Base-by-base conservation (phyloP, 2,113 vertebrate species). In the Phrynosoma platyrhinos region DNA sequence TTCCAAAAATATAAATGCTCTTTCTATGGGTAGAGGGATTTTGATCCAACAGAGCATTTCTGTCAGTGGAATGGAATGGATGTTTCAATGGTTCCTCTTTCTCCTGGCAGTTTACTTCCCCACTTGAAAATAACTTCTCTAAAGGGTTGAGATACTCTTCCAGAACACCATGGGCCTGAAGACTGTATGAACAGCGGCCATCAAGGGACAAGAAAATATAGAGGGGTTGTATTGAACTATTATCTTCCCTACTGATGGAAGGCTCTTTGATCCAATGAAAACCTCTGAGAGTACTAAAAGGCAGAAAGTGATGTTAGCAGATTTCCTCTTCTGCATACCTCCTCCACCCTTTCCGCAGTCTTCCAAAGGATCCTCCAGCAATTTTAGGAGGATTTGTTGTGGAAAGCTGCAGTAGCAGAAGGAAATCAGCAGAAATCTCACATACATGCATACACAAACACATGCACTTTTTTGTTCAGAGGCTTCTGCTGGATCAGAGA, bases 121-220 rank as follows among this genome's bases (percentile, higher is more conserved):
- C 36, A 36, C 36, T 2, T 36, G 36, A 36, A 36, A 36, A 36
- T 36, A 36, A 36, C 36, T 36, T 36, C 36, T 36, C 36, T 36
- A 36, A 36, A 36, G 36, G 36, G 36, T 36, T 36, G 36, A 36
- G 36, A 36, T 36, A 36, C 2, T 36, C 36, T 2, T 36, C 36
- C 36, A 36, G 36, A 36, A 36, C 36, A 36, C 36, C 36, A 36
- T 36, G 36, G 36, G 36, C 36, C 36, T 36, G 36, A 36, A 36
- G 36, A 36, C 36, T 36, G 36, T 36, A 36, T 36, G 36, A 36
- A 36, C 36, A 36, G 36, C 36, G 36, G 36, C 36, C 36, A 36
- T 36, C 36, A 68, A 42, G 82, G 3, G 83, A 75, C 86, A 92
- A 91, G 89, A 89, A 79, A 82, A 69, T 23, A 52, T 83, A 86